Base-by-base conservation (phyloP, 2,113 vertebrate species). In the Bambusicola thoracicus region DNA sequence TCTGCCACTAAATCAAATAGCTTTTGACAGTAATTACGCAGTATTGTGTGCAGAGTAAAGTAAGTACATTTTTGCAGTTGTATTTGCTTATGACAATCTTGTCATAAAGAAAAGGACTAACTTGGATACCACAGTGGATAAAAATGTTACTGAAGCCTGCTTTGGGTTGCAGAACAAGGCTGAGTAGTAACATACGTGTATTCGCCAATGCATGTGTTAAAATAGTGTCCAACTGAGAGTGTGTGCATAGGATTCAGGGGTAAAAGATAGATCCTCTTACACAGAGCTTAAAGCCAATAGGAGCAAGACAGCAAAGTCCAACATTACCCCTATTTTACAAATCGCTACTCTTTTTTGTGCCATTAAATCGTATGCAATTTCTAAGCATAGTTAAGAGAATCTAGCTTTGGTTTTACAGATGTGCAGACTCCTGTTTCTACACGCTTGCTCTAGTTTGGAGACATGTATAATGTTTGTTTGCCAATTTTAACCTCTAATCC, bases 1-100 rank as follows among this genome's bases (percentile, higher is more conserved):
- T 13, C 48, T 92, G 86, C 89, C 93, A 85, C 89, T 13, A 72
- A 95, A 92, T 95, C 91, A 92, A 76, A 90, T 80, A 67, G 86
- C 89, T 85, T 90, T 56, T 82, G 95, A 85, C 80, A 72, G 79
- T 76, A 90, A 93, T 90, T 85, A 72, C 46, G 67, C 58, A 6
- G 75, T n/a, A 75, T 63, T 88, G 63, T 87, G 20, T 56, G 34
- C 68, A 58, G 44, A 61, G 59, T 55, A 24, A 84, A 91, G 73
- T 22, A 40, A 90, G 72, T 12, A 14, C 32, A 3, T 56, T 92
- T 93, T 34, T 88, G 58, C 44, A 55, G 76, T 32, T 79, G 40
- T 40, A 36, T 58, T 75, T 76, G 67, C 85, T 90, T 48, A 63
- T 85, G 72, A 59, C 80, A 85, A 58, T 44, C 56, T 51, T 40